phyloP scores from a whole-genome alignment of 2,888 invertebrate species.

The Cremastobaeus sp. region DNA sequence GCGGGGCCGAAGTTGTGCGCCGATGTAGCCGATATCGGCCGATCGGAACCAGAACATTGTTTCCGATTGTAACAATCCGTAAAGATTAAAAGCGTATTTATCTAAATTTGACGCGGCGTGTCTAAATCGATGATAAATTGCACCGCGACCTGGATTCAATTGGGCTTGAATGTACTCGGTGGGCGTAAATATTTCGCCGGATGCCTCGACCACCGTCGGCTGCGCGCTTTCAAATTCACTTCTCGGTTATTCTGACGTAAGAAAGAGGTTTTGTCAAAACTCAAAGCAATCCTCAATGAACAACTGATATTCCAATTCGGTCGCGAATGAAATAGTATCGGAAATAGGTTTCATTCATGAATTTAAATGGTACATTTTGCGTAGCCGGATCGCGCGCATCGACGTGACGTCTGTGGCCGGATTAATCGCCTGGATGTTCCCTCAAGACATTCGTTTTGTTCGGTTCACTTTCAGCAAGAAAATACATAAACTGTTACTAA shows the following conservation, averaged over 20 bases:
- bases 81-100: constrained; percentile 56
- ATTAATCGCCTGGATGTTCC: constrained; percentile 1
- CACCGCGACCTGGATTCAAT: no score
- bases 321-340: constrained; percentile 31
- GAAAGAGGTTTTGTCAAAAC: constrained; percentile 34
- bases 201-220: no score
- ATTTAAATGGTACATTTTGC: constrained; percentile 43
- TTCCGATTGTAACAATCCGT: constrained; percentile 20
- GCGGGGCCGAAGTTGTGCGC: no score
- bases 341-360: constrained; percentile 46
- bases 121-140: no score
- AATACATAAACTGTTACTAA: no score
- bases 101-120: no score
- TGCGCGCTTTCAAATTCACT: no score
- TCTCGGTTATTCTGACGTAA: no score
- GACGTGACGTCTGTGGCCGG: background rate
- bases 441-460: background rate
- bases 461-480: no score
- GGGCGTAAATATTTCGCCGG: no score
- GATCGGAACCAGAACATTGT: background rate
- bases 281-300: constrained; percentile 34
- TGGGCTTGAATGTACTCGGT: no score
- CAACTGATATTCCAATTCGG: constrained; percentile 40
- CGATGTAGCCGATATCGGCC: background rate
- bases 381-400: background rate